phyloP scores from a whole-genome alignment of 2,113 vertebrate genomes.

The Nannobrachium achirus region DNA sequence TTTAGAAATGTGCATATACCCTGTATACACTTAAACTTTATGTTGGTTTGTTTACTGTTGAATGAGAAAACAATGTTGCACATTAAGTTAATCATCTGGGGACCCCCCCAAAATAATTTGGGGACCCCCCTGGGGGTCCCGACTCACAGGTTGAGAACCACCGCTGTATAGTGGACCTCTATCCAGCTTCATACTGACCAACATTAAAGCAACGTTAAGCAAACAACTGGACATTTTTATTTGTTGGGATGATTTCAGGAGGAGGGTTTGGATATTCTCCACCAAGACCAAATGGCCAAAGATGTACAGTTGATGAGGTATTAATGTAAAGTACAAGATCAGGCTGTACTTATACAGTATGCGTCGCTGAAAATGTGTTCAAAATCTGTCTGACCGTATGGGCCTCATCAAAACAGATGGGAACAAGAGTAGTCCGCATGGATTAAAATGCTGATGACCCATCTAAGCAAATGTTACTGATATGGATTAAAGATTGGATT shows the following conservation, averaged over 20 bases:
- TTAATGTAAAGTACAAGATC: too few relatives aligned
- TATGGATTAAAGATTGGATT: slow-evolving; percentile 2
- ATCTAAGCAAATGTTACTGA: slow-evolving; percentile 20
- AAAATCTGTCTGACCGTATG: not conserved
- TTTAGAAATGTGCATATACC: too few relatives aligned
- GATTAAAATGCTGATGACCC: slow-evolving; percentile 2
- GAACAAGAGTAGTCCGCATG: not conserved
- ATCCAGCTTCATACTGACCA: slow-evolving; percentile 49
- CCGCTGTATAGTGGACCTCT: slow-evolving; percentile 67
- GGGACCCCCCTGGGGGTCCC: too few relatives aligned
- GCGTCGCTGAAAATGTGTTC: slow-evolving; percentile 45
- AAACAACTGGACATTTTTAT: slow-evolving; percentile 69
- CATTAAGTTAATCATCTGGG: too few relatives aligned
- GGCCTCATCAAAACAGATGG: slow-evolving; percentile 25
- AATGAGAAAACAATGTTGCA: too few relatives aligned
- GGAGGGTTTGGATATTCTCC: slow-evolving; percentile 33
- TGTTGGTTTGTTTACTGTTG: too few relatives aligned
- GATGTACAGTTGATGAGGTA: not conserved
- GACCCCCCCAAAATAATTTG: too few relatives aligned
- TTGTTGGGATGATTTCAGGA: slow-evolving; percentile 17
- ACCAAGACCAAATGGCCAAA: slow-evolving; percentile 37
- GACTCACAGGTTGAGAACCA: too few relatives aligned
- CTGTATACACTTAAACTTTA: too few relatives aligned
- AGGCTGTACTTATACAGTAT: slow-evolving; percentile 44
- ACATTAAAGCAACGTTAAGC: slow-evolving; percentile 55